Percentiles rank a stretch among this genome's conserved stretches.
Conservation (phyloP, 2,797 vertebrate genomes). For the Chloroceryle amazona region DNA sequence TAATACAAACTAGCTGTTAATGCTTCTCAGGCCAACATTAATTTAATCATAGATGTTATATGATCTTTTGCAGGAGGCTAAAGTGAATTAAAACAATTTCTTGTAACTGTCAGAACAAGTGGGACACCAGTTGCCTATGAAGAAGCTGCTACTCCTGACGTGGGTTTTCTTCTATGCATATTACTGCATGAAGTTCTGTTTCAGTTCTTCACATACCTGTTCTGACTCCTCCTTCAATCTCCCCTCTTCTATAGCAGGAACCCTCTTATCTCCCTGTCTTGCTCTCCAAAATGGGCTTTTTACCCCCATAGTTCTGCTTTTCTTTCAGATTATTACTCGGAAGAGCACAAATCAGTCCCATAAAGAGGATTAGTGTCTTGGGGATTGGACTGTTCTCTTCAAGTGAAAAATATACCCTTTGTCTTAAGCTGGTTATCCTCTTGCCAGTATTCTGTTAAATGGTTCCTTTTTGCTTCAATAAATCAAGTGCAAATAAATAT, state of each 20-base stretch:
- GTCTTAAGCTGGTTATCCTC: background rate
- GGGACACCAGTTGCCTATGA: background rate
- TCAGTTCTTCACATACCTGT: background rate
- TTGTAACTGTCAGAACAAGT: background rate
- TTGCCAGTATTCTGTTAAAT: background rate
- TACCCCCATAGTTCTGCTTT: background rate
- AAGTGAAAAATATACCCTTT: background rate
- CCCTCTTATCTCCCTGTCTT: background rate
- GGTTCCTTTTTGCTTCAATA: background rate
- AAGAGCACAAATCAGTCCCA: background rate
- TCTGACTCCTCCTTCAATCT: background rate
- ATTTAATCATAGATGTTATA: background rate
- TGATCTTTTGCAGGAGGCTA: background rate
- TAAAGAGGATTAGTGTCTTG: background rate
- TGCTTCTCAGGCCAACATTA: background rate
- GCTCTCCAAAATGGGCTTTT: background rate
- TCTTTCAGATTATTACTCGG: background rate
- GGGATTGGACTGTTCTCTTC: background rate
- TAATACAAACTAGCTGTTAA: background rate
- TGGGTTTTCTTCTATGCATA: background rate
- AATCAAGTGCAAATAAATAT: constrained; percentile 13
- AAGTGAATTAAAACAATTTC: background rate
- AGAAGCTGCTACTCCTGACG: background rate
- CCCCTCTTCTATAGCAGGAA: background rate
- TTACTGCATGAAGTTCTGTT: background rate